Base-by-base conservation (phyloP, 2,888 invertebrate genomes). In the Pachliopta kotzebuea region DNA sequence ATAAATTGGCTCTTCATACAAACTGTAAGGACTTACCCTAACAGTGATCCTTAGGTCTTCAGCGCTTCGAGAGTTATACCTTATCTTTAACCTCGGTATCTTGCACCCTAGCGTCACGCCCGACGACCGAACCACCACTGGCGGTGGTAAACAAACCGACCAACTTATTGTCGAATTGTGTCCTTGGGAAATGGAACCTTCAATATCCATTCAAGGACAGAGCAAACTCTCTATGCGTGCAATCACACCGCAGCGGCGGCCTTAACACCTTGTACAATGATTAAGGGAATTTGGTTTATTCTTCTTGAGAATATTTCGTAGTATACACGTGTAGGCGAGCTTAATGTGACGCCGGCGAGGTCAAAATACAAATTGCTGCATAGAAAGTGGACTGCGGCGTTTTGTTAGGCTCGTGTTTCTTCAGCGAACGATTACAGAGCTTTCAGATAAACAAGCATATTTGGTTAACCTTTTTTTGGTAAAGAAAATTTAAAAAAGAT, bases 321-420 rank as follows among this genome's bases (percentile, higher is more conserved):
- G 76, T 79, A 74, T 74, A 74, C 79, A 83, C 80, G 80, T 83
- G 81, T 81, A 74, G 60, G 72, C 69, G 65, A 69, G 69, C 75
- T 75, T 76, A 74, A 77, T 74, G 75, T 77, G 76, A 76, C 76
- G 76, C 74, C 72, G 68, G 71, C 88, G 88, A 90, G 90, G 90
- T 84, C 90, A 84, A 73, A 80, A 84, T 79, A 84, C 77, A 84
- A 85, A 86, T 88, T 86, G 81, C 89, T 90, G 90, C 90, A 91
- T 90, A 86, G 81, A 81, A 83, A 86, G 83, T 81, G 74, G 79
- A 90, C 86, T 89, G 90, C 90, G 89, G 90, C 79, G 85, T 88
- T 78, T 87, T 83, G 77, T 83, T 79, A 84, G 83, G 84, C 85
- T 85, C 85, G 85, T 86, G 84, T 77, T 60, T 52, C 60, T 61